Base-by-base conservation (phyloP, 2,888 invertebrate genomes). In the Clitarchus hookeri region DNA sequence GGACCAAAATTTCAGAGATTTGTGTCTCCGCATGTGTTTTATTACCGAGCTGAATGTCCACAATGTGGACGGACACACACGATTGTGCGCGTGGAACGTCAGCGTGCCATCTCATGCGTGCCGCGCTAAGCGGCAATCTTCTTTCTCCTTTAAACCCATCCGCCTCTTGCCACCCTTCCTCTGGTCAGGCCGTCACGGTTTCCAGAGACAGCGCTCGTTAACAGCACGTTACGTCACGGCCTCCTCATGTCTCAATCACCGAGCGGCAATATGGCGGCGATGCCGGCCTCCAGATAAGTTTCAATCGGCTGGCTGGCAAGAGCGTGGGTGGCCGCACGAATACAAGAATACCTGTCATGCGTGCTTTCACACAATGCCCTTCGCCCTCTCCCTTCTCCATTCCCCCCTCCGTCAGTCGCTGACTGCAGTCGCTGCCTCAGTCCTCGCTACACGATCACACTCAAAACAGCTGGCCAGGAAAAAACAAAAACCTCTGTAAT, bases 171-270 rank as follows among this genome's bases (percentile, higher is more conserved):
- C 65, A 3, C 23, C 65, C 65, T n/a, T 65, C 65, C 65, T n/a
- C 65, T n/a, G 65, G 65, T 23, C 19, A n/a, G 65, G 65, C 65
- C 65, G 65, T 65, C 65, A 65, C 65, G 65, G 65, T 65, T 65
- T n/a, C 65, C 65, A 65, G 65, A 65, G 65, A 65, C 65, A 65
- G 65, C 65, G 65, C 65, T 65, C 65, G 65, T 65, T 65, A 65
- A 65, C 65, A 65, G 65, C 65, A 65, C 65, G 65, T 65, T 65
- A 65, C 65, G 65, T 65, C 65, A 65, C 65, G 65, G 65, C 65
- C 19, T 65, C 65, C 65, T 65, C 65, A 65, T 65, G 65, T 65
- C 65, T 65, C 65, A 65, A 65, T 65, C 65, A 65, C 65, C 65
- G 65, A n/a, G 23, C 65, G 65, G 65, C 65, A 65, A 65, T 65